phyloP scores from a whole-genome alignment of 2,797 vertebrate genomes.

The Phaenicophaeus curvirostris region DNA sequence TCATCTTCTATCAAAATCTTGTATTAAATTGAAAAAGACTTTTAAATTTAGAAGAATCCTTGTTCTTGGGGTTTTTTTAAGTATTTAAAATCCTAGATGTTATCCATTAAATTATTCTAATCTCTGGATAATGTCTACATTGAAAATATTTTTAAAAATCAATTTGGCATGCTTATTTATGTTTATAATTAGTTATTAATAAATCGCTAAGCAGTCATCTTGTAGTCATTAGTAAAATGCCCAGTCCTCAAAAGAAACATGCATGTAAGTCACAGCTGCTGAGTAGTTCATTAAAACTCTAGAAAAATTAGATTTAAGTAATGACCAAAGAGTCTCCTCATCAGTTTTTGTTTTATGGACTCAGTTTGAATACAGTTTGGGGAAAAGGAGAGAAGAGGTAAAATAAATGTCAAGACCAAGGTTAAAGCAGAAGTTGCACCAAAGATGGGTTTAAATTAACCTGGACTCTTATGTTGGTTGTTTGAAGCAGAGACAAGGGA shows the following conservation, averaged over 20 bases:
- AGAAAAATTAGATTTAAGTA: conserved; percentile 14
- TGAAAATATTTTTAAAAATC: background rate
- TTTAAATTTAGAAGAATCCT: background rate
- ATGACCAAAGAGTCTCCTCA: background rate
- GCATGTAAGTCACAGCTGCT: background rate
- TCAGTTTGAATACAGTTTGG: background rate
- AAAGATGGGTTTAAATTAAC: background rate
- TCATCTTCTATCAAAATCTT: background rate
- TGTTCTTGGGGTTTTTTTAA: no score
- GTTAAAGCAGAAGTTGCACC: conserved; percentile 5
- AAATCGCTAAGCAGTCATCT: background rate
- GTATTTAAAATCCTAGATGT: background rate
- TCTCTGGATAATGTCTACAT: background rate
- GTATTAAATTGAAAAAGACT: background rate
- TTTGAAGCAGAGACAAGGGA: background rate
- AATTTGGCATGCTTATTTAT: background rate
- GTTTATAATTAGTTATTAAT: background rate
- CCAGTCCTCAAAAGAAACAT: background rate
- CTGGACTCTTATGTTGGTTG: background rate
- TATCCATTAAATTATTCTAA: background rate
- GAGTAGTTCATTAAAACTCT: background rate
- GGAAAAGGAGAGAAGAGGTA: background rate
- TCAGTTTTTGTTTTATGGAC: background rate
- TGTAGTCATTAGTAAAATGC: conserved; percentile 8
- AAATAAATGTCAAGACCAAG: background rate